Evolutionary conservation across 2,797 vertebrate species (phyloP).

Genomic region (Bradypus variegatus): DNA sequence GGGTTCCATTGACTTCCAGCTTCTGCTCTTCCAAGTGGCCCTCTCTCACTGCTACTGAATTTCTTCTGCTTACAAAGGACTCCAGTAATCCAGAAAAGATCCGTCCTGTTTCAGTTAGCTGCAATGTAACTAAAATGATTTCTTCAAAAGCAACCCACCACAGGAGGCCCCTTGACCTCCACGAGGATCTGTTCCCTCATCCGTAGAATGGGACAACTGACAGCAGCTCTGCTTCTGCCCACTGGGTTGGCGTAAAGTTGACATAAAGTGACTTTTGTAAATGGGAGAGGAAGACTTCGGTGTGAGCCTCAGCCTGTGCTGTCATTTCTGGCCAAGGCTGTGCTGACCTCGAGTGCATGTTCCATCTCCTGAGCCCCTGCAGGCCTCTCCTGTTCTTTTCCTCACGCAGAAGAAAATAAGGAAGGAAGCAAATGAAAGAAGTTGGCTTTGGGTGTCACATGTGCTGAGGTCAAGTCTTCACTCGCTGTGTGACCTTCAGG

Average conservation of each 20-base stretch:
- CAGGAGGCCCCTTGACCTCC: background rate
- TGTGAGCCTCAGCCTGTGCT: no score
- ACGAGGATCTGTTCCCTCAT: no score
- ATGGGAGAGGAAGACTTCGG: rapidly evolving
- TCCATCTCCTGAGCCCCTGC: background rate
- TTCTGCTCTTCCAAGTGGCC: no score
- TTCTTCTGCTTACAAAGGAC: no score
- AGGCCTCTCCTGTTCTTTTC: background rate
- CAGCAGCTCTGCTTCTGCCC: background rate
- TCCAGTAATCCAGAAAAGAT: no score
- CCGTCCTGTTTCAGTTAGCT: no score
- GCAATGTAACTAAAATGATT: no score
- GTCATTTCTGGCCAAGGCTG: background rate
- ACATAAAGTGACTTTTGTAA: background rate
- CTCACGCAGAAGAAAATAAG: background rate
- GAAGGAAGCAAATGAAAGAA: background rate
- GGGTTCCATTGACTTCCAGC: no score
- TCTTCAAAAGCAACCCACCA: no score
- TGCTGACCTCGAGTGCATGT: background rate
- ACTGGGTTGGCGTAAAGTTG: background rate
- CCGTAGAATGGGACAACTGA: background rate
- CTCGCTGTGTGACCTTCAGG: background rate
- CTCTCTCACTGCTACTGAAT: no score
- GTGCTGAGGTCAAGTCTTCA: background rate
- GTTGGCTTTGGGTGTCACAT: background rate